These are phyloP conservation scores for Buteo buteo DNA, from an alignment of 2,113 vertebrate species.

Conservation along the genomic window DNA sequence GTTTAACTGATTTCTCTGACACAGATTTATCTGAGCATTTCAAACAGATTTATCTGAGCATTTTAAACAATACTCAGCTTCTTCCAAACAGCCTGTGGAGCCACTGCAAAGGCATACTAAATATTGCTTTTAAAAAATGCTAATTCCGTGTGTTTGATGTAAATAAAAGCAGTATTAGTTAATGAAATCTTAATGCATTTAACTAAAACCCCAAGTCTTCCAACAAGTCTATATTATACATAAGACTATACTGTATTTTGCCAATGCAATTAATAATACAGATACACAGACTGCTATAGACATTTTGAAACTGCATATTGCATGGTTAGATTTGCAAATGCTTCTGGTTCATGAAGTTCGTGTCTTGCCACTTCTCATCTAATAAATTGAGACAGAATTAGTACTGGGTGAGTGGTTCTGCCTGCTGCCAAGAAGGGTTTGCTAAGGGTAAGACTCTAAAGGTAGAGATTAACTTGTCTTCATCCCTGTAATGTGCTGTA, in stretches of 20 bases:
- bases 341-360: conserved; percentile 56
- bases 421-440: conserved; percentile 94
- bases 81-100: background rate
- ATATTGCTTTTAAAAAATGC: background rate
- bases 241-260: background rate
- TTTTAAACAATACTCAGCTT: background rate
- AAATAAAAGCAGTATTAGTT: background rate
- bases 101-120: background rate
- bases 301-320: background rate
- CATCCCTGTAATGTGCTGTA: conserved; percentile 96
- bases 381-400: conserved; percentile 93
- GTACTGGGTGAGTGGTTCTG: conserved; percentile 85
- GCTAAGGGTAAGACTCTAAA: conserved; percentile 97
- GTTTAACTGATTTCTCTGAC: background rate
- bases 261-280: background rate
- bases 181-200: background rate
- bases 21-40: background rate
- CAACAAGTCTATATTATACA: background rate
- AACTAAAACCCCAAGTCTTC: background rate
- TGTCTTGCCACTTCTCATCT: conserved; percentile 75
- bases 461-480: conserved; percentile 89
- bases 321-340: conserved; percentile 40
- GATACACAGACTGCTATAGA: background rate
- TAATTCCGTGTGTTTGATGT: background rate
- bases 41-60: background rate